Evolutionary conservation across 2,888 invertebrate species (phyloP).

Genomic region (Abscondita cerata): DNA sequence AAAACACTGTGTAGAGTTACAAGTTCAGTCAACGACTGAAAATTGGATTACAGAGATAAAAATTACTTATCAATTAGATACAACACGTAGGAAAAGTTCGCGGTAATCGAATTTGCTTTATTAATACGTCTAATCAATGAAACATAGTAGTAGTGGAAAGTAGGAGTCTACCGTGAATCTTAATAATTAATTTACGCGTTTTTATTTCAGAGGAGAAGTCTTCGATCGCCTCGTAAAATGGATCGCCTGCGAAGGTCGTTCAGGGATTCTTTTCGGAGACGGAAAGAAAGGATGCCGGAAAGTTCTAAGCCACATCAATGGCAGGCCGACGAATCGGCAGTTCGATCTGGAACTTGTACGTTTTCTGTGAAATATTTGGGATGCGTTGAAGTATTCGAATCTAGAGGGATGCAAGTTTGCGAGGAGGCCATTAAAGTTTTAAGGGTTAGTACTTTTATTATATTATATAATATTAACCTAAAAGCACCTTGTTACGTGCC

Average conservation of each 20-base stretch:
- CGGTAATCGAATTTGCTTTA: too few relatives aligned
- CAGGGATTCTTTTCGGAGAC: constrained; percentile 91
- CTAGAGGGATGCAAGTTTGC: constrained; percentile 99
- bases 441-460: constrained; percentile 71
- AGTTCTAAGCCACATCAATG: constrained; percentile 97
- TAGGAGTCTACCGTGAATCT: too few relatives aligned
- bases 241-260: constrained; percentile 88
- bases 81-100: too few relatives aligned
- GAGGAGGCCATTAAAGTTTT: constrained; percentile 98
- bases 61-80: too few relatives aligned
- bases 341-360: constrained; percentile 94
- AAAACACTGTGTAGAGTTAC: too few relatives aligned
- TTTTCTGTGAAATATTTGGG: constrained; percentile 99
- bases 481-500: too few relatives aligned
- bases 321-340: constrained; percentile 97
- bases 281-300: constrained; percentile 86
- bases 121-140: too few relatives aligned
- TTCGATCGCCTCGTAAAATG: constrained; percentile 80
- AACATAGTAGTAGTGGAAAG: too few relatives aligned
- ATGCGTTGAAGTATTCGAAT: constrained; percentile 99
- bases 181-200: neutral
- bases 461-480: too few relatives aligned
- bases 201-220: constrained; percentile 67
- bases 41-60: too few relatives aligned
- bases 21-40: too few relatives aligned